Conservation (phyloP, 2,888 invertebrate genomes). For the Drosophila formosana region DNA sequence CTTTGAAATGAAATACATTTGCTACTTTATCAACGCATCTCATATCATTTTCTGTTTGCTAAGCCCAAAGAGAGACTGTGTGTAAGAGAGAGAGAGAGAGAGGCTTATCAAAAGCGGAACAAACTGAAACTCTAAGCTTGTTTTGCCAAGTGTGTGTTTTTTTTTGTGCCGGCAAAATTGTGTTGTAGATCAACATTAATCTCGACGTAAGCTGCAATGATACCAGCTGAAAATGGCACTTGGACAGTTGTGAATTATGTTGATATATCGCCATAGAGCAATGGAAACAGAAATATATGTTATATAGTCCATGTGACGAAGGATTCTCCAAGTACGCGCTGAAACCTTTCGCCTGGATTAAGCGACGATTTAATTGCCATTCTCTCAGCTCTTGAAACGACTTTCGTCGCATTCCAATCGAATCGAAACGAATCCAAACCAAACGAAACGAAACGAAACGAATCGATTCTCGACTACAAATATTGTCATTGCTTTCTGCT, state of each 20-base stretch:
- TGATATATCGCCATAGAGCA: neutral
- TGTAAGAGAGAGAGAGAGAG: neutral
- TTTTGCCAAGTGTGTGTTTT: conserved; percentile 11
- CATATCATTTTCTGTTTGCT: conserved; percentile 1
- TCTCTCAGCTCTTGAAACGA: neutral
- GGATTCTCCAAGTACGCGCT: too few species aligned
- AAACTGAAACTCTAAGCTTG: conserved; percentile 8
- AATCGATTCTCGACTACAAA: conserved; percentile 14
- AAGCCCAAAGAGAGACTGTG: neutral
- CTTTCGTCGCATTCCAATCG: neutral
- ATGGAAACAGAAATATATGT: neutral
- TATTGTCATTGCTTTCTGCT: conserved; percentile 26
- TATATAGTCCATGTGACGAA: neutral
- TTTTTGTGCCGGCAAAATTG: neutral
- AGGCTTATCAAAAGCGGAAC: neutral
- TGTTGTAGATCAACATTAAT: conserved; percentile 4
- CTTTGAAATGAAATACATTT: conserved; percentile 21
- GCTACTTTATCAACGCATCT: conserved; percentile 32
- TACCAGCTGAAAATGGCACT: neutral
- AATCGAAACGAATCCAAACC: conserved; percentile 23
- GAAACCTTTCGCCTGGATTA: neutral
- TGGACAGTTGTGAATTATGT: neutral
- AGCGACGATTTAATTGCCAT: neutral
- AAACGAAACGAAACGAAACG: conserved; percentile 34
- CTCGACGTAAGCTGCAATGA: neutral